A percentile compares a stretch with the other conserved stretches of the same genome.
Evolutionary conservation across 1,140 invertebrate species (phyloP).

Genomic region (Thereuonema tuberculata): DNA sequence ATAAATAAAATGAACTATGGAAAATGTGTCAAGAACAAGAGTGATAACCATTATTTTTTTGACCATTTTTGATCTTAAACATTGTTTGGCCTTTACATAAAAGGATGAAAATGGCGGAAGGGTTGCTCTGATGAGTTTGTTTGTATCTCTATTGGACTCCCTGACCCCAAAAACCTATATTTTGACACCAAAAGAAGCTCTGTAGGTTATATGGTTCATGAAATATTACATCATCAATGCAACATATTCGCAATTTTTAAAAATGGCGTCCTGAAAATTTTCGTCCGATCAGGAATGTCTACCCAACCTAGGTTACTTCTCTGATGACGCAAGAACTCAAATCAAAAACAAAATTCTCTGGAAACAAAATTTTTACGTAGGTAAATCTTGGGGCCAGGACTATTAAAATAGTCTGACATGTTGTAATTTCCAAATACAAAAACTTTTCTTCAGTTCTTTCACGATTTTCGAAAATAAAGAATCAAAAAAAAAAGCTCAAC

Average conservation of each 20-base stretch:
- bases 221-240: too few relatives aligned
- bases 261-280: neutral
- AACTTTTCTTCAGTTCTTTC: too few relatives aligned
- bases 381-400: neutral
- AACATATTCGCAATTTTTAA: neutral
- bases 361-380: neutral
- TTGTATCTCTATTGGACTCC: too few relatives aligned
- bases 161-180: neutral
- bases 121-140: neutral
- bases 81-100: too few relatives aligned
- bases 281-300: neutral
- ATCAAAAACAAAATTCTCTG: neutral
- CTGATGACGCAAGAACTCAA: too few relatives aligned
- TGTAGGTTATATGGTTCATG: too few relatives aligned
- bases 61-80: neutral
- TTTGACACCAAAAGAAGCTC: neutral
- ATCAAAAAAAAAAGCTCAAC: too few relatives aligned
- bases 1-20: neutral
- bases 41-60: too few relatives aligned
- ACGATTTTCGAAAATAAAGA: too few relatives aligned
- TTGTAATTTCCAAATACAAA: too few relatives aligned
- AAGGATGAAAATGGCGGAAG: neutral
- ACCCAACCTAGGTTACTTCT: neutral
- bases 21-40: too few relatives aligned
- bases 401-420: neutral